Evolutionary conservation across 92 coral and sea anemone genomes (phyloP).

Genomic region (Phenganax marumi): DNA sequence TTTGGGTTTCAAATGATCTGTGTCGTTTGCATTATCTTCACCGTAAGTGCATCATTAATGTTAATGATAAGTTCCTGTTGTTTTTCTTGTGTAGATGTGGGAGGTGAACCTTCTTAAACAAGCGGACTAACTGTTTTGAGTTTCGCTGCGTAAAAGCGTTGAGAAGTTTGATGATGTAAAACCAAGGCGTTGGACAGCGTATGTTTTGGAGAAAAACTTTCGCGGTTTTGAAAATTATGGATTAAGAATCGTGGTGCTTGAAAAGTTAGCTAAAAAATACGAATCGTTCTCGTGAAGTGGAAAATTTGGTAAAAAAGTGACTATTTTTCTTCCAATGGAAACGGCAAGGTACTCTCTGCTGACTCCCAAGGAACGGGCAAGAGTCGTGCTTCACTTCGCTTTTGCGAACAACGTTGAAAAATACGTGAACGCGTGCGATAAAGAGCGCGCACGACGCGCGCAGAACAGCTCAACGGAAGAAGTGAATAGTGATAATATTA

Average conservation of each 20-base stretch:
- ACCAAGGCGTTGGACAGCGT: no score
- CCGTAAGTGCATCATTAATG: not conserved
- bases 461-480: not conserved
- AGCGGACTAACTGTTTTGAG: no score
- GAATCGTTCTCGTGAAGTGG: not conserved
- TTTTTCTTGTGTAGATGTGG: no score
- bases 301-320: no score
- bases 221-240: no score
- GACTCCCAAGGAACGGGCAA: constrained; percentile 27
- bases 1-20: not conserved
- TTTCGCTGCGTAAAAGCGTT: no score
- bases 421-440: not conserved
- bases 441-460: not conserved
- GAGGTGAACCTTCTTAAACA: no score
- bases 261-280: no score
- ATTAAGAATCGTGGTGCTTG: no score
- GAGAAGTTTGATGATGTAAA: no score
- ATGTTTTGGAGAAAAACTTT: no score
- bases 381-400: constrained; percentile 15
- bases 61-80: no score
- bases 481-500: not conserved
- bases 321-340: not conserved
- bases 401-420: constrained; percentile 14
- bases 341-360: not conserved
- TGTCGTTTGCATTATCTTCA: not conserved